Conservation (phyloP, 2,113 vertebrate genomes). For the Orientallactaga bullata region DNA sequence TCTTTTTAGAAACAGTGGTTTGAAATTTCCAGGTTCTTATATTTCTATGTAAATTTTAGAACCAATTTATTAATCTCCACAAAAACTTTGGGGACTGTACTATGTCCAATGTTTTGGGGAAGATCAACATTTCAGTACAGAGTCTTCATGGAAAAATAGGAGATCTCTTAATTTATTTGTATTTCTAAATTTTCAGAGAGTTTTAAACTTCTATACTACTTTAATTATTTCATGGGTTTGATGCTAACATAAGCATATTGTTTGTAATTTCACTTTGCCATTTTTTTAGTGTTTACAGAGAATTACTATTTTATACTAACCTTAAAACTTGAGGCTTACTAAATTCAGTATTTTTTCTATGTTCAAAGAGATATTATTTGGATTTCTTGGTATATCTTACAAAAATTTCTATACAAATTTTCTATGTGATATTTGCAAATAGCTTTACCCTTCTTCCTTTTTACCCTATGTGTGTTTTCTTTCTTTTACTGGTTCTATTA, state of each 20-base stretch:
- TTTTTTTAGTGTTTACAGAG: neutral
- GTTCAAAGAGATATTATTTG: neutral
- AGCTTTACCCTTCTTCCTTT: neutral
- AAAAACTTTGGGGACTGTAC: neutral
- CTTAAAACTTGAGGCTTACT: neutral
- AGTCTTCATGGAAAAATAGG: neutral
- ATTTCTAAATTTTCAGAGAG: neutral
- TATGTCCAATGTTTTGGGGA: constrained; percentile 7
- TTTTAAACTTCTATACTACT: neutral
- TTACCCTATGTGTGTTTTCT: neutral
- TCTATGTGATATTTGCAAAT: neutral
- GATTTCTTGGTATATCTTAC: neutral
- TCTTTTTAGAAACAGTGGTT: neutral
- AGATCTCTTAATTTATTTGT: neutral
- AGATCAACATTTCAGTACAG: neutral
- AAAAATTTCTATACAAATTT: neutral
- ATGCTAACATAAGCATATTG: neutral
- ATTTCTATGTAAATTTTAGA: constrained; percentile 15
- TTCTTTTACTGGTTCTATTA: neutral
- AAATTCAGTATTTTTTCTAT: neutral
- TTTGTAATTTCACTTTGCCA: constrained; percentile 15
- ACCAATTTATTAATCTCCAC: neutral
- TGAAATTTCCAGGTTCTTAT: neutral
- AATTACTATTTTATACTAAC: constrained; percentile 16
- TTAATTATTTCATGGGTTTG: neutral